These are phyloP conservation scores for Dascillus cervinus DNA, from an alignment of 2,888 invertebrate genomes.

Conservation along the genomic window DNA sequence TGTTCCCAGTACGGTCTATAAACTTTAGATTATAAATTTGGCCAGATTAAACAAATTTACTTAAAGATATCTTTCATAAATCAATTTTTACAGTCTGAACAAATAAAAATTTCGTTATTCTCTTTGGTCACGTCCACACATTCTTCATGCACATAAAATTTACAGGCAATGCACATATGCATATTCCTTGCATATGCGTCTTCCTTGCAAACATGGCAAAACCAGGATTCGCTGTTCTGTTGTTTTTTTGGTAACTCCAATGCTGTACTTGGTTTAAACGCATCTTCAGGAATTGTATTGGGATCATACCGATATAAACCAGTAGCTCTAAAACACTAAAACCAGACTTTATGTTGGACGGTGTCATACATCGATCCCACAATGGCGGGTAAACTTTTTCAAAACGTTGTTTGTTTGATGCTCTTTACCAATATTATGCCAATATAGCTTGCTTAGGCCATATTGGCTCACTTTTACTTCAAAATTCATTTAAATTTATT, in stretches of 20 bases:
- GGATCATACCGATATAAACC: constrained; percentile 14
- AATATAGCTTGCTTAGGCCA: constrained; percentile 1
- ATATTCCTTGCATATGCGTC: no score
- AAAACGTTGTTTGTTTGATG: neutral
- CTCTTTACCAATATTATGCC: constrained; percentile 21
- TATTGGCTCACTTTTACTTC: constrained; percentile 1
- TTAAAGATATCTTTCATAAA: constrained; percentile 1
- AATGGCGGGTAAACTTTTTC: constrained; percentile 4
- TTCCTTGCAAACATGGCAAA: no score
- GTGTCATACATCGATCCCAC: constrained; percentile 12
- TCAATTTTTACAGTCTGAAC: constrained; percentile 1
- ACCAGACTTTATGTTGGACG: constrained; percentile 12
- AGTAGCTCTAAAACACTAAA: constrained; percentile 15
- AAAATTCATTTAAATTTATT: neutral
- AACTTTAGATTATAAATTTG: no score
- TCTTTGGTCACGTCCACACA: constrained; percentile 1
- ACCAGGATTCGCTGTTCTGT: no score
- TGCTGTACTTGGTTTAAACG: constrained; percentile 9
- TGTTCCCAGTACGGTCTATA: no score
- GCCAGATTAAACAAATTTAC: constrained; percentile 2
- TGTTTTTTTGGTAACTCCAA: no score
- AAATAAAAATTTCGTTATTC: constrained; percentile 1
- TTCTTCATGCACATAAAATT: constrained; percentile 1
- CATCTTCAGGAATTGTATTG: constrained; percentile 12
- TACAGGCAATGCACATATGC: constrained; percentile 1